phyloP scores from a whole-genome alignment of 2,888 invertebrate genomes.

The Axea sp. region DNA sequence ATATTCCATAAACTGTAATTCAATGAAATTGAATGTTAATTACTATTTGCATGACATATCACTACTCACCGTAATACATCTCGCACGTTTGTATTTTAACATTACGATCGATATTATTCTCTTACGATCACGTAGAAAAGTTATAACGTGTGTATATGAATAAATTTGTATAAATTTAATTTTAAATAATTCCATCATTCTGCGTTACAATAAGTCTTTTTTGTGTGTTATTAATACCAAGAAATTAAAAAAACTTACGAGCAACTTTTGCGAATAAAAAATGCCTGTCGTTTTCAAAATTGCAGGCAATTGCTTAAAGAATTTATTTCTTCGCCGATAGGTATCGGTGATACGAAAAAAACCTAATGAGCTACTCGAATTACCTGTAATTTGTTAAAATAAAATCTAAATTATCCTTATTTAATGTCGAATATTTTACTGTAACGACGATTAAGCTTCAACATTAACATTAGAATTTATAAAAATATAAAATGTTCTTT shows the following conservation, averaged over 20 bases:
- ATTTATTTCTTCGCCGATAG: slow-evolving; percentile 12
- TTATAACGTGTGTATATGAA: slow-evolving; percentile 10
- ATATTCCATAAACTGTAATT: too few species aligned
- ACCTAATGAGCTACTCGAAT: not conserved
- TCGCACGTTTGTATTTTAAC: slow-evolving; percentile 10
- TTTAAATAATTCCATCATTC: slow-evolving; percentile 1
- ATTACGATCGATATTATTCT: slow-evolving; percentile 13
- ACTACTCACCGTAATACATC: slow-evolving; percentile 2
- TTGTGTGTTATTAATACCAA: not conserved
- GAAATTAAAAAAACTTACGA: not conserved
- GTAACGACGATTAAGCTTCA: too few species aligned
- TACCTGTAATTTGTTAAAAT: slow-evolving; percentile 4
- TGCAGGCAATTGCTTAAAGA: not conserved
- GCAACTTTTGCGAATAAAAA: not conserved
- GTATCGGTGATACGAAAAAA: slow-evolving; percentile 9
- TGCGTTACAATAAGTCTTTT: not conserved
- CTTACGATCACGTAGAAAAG: slow-evolving; percentile 5
- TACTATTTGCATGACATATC: not conserved
- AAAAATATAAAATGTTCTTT: too few species aligned
- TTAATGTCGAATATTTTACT: too few species aligned
- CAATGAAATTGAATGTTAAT: slow-evolving; percentile 17
- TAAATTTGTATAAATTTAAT: slow-evolving; percentile 9
- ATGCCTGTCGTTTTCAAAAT: not conserved
- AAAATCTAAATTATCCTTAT: slow-evolving; percentile 4
- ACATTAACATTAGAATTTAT: too few species aligned